Conservation (phyloP, 2,797 vertebrate species). For the Acanthornis magna region DNA sequence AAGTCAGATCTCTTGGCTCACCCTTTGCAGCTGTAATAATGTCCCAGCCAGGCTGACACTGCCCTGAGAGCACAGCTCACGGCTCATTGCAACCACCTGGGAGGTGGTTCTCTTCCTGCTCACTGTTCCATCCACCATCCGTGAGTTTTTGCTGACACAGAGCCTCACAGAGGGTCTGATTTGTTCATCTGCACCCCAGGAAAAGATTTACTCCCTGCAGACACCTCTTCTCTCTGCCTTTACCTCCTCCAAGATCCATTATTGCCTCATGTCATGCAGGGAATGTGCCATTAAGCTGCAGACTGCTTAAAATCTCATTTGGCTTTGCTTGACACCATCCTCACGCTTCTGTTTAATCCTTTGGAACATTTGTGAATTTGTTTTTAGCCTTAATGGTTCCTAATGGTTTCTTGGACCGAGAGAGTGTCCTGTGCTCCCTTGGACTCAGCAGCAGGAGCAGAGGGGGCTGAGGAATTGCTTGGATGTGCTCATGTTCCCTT, state of each 20-base stretch:
- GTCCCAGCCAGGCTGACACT: background rate
- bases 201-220: background rate
- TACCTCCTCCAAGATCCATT: background rate
- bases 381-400: background rate
- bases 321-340: background rate
- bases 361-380: background rate
- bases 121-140: background rate
- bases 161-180: background rate
- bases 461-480: background rate
- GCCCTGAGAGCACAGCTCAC: background rate
- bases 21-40: background rate
- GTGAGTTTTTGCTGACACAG: background rate
- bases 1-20: background rate
- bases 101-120: background rate
- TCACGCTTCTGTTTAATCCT: background rate
- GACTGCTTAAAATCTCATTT: background rate
- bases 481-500: background rate
- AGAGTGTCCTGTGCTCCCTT: background rate
- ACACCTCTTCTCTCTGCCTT: background rate
- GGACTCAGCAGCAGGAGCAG: background rate
- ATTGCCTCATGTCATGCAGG: background rate
- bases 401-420: background rate
- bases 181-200: background rate
- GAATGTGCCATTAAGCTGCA: background rate
- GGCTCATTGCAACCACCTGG: background rate